A percentile compares a stretch with the other conserved stretches of the same genome.
Conservation (phyloP, 2,888 invertebrate species). For the Cyrtodaria siliqua region DNA sequence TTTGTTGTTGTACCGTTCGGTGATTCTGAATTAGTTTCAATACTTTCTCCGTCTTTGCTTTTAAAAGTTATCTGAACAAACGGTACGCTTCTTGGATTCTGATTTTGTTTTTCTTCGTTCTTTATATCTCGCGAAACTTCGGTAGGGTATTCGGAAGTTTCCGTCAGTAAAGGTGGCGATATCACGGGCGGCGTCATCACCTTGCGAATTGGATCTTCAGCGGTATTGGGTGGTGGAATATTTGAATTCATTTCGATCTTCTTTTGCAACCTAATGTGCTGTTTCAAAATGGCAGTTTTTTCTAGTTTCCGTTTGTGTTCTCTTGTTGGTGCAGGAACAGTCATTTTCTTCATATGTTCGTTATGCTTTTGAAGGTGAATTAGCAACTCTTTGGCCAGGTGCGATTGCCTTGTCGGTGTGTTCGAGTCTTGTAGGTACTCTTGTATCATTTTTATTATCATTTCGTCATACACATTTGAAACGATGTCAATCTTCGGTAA, state of each 20-base stretch:
- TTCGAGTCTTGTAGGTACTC: slow-evolving; percentile 70
- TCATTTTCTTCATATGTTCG: slow-evolving; percentile 48
- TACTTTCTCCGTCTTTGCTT: slow-evolving; percentile 13
- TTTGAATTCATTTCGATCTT: slow-evolving; percentile 5
- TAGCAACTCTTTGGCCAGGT: slow-evolving; percentile 63
- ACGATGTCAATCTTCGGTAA: slow-evolving; percentile 78
- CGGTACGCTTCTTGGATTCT: slow-evolving; percentile 22
- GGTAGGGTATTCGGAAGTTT: too few species aligned
- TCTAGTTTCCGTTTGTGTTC: slow-evolving; percentile 18
- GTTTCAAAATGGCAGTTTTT: slow-evolving; percentile 11
- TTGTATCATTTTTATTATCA: slow-evolving; percentile 76
- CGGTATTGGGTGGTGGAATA: slow-evolving; percentile 45
- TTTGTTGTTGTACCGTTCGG: neutral
- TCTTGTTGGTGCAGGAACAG: slow-evolving; percentile 19
- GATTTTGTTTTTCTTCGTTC: neutral
- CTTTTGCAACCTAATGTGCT: slow-evolving; percentile 8
- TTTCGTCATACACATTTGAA: slow-evolving; percentile 75
- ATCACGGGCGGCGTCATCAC: too few species aligned
- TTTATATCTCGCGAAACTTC: neutral
- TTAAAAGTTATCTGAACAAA: slow-evolving; percentile 59
- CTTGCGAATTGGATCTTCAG: slow-evolving; percentile 15
- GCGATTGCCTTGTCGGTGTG: slow-evolving; percentile 64
- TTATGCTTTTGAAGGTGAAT: slow-evolving; percentile 63
- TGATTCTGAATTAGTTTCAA: neutral
- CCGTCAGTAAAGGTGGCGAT: too few species aligned